phyloP scores from a whole-genome alignment of 2,888 invertebrate genomes.

The Tanypteryx hageni region DNA sequence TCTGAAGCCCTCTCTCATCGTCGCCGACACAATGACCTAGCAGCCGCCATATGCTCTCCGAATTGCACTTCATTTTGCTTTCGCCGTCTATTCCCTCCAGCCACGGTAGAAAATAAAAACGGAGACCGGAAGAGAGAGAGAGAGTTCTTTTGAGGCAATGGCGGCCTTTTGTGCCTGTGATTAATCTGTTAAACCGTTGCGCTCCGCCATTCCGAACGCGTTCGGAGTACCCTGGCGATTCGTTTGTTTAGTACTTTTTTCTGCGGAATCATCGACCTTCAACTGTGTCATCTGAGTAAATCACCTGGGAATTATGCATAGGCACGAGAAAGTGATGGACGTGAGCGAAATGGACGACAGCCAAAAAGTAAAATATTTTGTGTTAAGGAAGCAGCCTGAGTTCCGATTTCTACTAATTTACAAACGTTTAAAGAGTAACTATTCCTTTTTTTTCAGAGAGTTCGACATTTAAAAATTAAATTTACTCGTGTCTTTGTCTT shows the following conservation, averaged over 20 bases:
- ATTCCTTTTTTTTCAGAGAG: too few species aligned
- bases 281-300: too few species aligned
- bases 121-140: background rate
- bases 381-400: too few species aligned
- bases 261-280: background rate
- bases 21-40: background rate
- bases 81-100: background rate
- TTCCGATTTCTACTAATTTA: too few species aligned
- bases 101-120: background rate
- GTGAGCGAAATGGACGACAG: too few species aligned
- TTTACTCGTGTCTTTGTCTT: too few species aligned
- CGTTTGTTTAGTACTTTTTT: background rate
- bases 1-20: background rate
- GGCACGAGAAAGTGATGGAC: too few species aligned
- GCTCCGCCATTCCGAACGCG: too few species aligned
- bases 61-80: conserved; percentile 21
- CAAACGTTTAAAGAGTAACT: too few species aligned
- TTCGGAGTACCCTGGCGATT: background rate
- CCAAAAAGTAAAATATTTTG: too few species aligned
- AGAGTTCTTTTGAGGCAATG: background rate
- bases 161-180: background rate
- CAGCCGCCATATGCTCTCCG: conserved; percentile 13
- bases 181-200: background rate
- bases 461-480: too few species aligned
- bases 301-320: too few species aligned